Conservation (phyloP, 2,113 vertebrate species). For the Thunnus maccoyii region DNA sequence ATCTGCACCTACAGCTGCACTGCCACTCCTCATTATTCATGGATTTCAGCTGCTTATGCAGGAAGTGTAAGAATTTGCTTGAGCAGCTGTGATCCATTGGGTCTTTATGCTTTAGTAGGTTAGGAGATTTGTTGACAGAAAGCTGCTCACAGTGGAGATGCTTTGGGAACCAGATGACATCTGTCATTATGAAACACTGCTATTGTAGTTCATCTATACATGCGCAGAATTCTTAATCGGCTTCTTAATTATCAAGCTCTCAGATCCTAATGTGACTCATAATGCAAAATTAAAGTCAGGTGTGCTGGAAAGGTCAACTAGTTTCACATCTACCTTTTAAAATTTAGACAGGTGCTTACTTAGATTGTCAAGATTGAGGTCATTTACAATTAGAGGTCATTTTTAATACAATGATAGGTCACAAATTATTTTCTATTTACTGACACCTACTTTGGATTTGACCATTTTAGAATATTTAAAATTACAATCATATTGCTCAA, state of each 20-base stretch:
- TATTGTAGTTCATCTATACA: not conserved
- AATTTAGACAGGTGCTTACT: slow-evolving; percentile 26
- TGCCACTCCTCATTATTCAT: too few species aligned
- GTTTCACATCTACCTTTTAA: slow-evolving; percentile 25
- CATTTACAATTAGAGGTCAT: slow-evolving; percentile 1
- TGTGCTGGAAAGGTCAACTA: slow-evolving; percentile 27
- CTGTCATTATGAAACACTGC: not conserved
- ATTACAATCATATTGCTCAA: not conserved
- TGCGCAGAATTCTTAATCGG: not conserved
- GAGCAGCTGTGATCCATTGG: not conserved
- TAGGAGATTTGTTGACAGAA: not conserved
- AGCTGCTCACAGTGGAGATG: not conserved
- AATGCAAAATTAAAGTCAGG: slow-evolving; percentile 16
- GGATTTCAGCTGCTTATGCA: not conserved
- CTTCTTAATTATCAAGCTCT: slow-evolving; percentile 36
- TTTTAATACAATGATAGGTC: not conserved
- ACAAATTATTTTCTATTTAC: not conserved
- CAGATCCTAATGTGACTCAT: slow-evolving; percentile 8
- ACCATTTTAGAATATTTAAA: not conserved
- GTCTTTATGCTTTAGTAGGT: not conserved
- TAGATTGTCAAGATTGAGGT: slow-evolving; percentile 14
- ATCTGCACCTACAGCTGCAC: too few species aligned
- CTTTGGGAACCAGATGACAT: slow-evolving; percentile 1
- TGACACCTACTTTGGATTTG: not conserved
- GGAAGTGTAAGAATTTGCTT: not conserved